These are phyloP conservation scores for Chloropsis cyanopogon DNA, from an alignment of 2,113 vertebrate genomes.

Conservation along the genomic window DNA sequence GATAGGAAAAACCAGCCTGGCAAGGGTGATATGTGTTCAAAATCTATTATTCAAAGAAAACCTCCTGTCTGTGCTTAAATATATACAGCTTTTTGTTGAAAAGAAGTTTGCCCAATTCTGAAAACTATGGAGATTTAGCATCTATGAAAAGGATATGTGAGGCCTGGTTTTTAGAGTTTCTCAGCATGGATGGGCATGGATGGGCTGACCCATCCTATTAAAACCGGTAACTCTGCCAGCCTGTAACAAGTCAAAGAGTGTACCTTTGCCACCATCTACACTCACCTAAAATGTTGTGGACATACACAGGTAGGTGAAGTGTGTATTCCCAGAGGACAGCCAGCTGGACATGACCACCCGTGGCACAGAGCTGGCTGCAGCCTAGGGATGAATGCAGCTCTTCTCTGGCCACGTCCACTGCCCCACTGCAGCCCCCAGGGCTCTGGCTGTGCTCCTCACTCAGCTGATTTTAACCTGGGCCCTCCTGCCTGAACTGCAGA, in stretches of 20 bases:
- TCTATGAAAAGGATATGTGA: rapidly evolving
- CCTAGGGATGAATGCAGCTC: neutral
- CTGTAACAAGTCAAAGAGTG: neutral
- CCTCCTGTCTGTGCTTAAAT: neutral
- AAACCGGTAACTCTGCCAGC: neutral
- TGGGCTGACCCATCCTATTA: neutral
- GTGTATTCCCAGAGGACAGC: neutral
- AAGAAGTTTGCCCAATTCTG: neutral
- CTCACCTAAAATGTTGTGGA: neutral
- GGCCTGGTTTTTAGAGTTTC: neutral
- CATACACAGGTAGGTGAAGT: rapidly evolving
- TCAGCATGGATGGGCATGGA: too few species aligned
- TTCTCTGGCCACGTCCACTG: neutral
- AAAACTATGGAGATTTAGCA: neutral
- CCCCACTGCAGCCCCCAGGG: neutral
- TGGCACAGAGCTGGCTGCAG: neutral
- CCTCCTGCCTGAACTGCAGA: neutral
- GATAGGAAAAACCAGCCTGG: neutral
- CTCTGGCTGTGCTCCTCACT: neutral
- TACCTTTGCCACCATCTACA: neutral
- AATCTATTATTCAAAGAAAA: neutral
- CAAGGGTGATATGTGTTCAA: neutral
- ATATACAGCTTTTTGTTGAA: neutral
- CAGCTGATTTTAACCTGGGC: neutral
- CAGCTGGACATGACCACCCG: neutral